A percentile compares a stretch with the other conserved stretches of the same genome.
Conservation (phyloP, 2,888 invertebrate species). For the Stratiomys singularior region DNA sequence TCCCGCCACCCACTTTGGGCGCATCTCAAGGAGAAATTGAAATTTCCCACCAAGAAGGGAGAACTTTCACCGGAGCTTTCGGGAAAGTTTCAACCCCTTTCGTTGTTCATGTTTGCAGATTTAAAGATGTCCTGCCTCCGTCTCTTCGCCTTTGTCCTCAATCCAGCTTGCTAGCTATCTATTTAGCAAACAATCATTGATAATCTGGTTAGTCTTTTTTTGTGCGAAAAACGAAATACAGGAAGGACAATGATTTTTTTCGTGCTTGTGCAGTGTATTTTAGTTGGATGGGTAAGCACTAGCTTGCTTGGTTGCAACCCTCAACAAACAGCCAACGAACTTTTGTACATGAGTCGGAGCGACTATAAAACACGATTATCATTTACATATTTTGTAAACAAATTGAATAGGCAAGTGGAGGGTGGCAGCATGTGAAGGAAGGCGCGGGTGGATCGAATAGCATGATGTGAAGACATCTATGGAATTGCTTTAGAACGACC, state of each 20-base stretch:
- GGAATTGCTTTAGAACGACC: no score
- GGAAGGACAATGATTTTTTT: conserved; percentile 37
- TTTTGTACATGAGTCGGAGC: background rate
- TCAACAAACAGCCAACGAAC: conserved; percentile 8
- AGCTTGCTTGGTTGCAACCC: background rate
- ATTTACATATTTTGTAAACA: conserved; percentile 36
- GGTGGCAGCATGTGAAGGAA: no score
- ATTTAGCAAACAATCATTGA: conserved; percentile 40
- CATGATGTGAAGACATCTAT: no score
- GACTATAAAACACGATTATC: conserved; percentile 14
- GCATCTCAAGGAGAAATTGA: background rate
- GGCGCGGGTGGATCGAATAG: no score
- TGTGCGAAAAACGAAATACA: background rate
- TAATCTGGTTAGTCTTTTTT: conserved; percentile 39
- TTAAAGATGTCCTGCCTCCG: background rate
- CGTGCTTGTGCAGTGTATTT: conserved; percentile 37
- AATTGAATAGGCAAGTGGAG: background rate
- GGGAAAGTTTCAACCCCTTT: background rate
- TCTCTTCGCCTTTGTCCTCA: background rate
- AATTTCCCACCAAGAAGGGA: background rate
- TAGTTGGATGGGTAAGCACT: conserved; percentile 21
- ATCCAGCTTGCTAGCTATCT: background rate
- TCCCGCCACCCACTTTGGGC: conserved; percentile 17
- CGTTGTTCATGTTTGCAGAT: background rate
- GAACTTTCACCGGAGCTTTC: background rate